Percentiles rank a stretch among this genome's conserved stretches.
phyloP scores from a whole-genome alignment of 2,113 vertebrate species.

The Enhydra lutris region DNA sequence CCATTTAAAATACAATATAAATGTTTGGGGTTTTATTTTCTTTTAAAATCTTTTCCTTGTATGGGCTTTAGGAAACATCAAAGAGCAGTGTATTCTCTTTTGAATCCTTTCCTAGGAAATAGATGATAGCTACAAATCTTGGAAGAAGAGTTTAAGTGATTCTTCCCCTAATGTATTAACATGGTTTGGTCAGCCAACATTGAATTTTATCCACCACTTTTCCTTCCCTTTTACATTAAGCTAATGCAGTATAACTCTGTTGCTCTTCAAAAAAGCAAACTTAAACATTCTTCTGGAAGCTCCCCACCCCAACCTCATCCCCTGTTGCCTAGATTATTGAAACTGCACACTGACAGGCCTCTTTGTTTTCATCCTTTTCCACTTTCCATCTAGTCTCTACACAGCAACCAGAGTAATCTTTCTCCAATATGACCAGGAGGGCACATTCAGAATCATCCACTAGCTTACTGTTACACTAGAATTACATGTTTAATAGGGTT shows the following conservation, averaged over 20 bases:
- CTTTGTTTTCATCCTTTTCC: not conserved
- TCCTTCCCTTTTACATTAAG: not conserved
- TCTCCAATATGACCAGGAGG: not conserved
- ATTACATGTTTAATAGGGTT: not conserved
- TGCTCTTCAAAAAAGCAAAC: not conserved
- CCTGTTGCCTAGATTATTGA: not conserved
- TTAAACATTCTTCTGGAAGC: not conserved
- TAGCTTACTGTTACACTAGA: not conserved
- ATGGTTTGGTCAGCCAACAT: not conserved
- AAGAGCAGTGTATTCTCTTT: not conserved
- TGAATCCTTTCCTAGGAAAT: not conserved
- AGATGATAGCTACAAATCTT: not conserved
- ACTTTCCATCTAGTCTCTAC: not conserved
- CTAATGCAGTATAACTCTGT: not conserved
- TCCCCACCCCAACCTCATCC: not conserved
- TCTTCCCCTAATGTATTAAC: not conserved
- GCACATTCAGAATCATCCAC: not conserved
- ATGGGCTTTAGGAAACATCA: not conserved
- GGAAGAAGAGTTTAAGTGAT: not conserved
- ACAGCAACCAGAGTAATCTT: not conserved
- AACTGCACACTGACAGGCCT: not conserved
- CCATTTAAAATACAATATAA: conserved; percentile 24
- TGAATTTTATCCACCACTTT: not conserved
- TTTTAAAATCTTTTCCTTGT: conserved; percentile 35
- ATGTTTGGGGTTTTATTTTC: conserved; percentile 15